Conservation (phyloP, 1,140 invertebrate genomes). For the Drosophila sechellia region DNA sequence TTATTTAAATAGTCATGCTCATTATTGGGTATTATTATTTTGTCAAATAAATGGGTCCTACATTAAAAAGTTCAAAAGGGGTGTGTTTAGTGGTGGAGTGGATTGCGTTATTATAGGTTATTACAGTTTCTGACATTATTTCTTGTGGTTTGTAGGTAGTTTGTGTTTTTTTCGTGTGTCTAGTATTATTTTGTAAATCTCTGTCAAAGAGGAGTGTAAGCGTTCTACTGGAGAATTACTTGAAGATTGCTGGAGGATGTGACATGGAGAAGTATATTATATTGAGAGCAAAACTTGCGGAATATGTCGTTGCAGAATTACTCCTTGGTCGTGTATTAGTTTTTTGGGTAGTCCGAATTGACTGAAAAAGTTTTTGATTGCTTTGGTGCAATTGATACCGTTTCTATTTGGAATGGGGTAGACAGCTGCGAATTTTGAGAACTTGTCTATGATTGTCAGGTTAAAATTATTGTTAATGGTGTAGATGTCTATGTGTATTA, state of each 20-base stretch:
- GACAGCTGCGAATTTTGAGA: neutral
- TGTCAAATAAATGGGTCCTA: conserved; percentile 1
- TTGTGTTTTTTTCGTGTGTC: neutral
- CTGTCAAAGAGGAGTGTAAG: neutral
- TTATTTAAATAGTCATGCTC: neutral
- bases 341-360: conserved; percentile 7
- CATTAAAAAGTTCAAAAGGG: conserved; percentile 6
- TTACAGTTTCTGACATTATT: neutral
- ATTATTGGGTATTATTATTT: neutral
- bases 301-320: neutral
- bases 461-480: neutral
- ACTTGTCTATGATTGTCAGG: conserved; percentile 1
- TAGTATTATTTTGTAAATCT: neutral
- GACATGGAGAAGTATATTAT: neutral
- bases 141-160: neutral
- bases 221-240: neutral
- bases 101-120: conserved; percentile 2
- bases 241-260: conserved; percentile 7
- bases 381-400: neutral
- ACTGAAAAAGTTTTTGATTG: neutral
- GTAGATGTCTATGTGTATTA: neutral
- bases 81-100: neutral
- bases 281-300: neutral
- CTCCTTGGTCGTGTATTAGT: neutral
- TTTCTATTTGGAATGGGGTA: conserved; percentile 3